These are phyloP conservation scores for Rhyacichthys aspro DNA, from an alignment of 2,797 vertebrate species.

Conservation along the genomic window DNA sequence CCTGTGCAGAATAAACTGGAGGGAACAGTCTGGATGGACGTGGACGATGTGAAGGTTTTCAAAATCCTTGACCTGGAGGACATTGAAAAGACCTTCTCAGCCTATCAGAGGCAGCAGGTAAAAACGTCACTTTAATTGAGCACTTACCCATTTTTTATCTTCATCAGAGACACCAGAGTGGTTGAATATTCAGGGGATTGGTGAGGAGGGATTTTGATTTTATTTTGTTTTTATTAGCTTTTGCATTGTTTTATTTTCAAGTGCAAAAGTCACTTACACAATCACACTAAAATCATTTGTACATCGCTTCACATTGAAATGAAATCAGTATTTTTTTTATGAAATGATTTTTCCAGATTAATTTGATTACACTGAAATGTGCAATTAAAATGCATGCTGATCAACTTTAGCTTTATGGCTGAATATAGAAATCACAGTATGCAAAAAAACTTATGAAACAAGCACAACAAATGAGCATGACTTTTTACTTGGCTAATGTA, in stretches of 20 bases:
- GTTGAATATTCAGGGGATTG: too few species aligned
- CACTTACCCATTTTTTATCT: neutral
- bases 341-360: conserved; percentile 5
- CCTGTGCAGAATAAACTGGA: conserved; percentile 90
- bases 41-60: conserved; percentile 92
- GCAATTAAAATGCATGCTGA: conserved; percentile 57
- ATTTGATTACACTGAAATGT: conserved; percentile 27
- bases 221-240: too few species aligned
- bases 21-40: conserved; percentile 92
- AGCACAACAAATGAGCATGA: conserved; percentile 32
- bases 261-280: conserved; percentile 10
- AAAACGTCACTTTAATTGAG: conserved; percentile 10
- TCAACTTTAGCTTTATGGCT: conserved; percentile 22
- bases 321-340: conserved; percentile 9
- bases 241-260: conserved; percentile 5
- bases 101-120: conserved; percentile 99
- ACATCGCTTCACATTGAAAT: conserved; percentile 17
- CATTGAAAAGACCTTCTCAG: conserved; percentile 96
- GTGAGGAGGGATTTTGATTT: too few species aligned
- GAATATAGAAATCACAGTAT: conserved; percentile 18
- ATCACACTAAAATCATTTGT: conserved; percentile 29
- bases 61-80: conserved; percentile 95
- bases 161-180: too few species aligned
- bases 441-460: conserved; percentile 7
- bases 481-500: neutral